phyloP scores from a whole-genome alignment of 2,797 vertebrate species.

The Naso thynnoides region DNA sequence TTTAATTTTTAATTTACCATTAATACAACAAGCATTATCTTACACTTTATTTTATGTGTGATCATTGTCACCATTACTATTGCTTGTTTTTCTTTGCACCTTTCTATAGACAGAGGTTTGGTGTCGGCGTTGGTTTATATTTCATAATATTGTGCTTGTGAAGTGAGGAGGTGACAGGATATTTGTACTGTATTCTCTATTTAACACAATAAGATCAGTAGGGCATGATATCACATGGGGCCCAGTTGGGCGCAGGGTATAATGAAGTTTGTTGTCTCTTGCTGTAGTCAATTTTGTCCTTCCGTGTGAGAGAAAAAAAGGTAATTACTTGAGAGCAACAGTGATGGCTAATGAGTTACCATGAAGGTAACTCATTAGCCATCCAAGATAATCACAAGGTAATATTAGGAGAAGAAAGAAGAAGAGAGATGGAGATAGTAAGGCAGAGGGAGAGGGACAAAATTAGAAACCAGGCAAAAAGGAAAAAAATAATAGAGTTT shows the following conservation, averaged over 20 bases:
- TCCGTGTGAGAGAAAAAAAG: constrained; percentile 54
- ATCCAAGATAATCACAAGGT: constrained; percentile 67
- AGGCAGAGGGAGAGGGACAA: constrained; percentile 12
- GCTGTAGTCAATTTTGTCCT: constrained; percentile 70
- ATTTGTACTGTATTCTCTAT: constrained; percentile 42
- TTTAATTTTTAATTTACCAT: background rate
- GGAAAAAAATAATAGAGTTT: constrained; percentile 27
- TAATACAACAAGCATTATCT: constrained; percentile 1
- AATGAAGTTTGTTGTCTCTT: constrained; percentile 74
- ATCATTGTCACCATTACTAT: constrained; percentile 29
- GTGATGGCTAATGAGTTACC: constrained; percentile 68
- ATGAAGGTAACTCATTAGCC: constrained; percentile 77
- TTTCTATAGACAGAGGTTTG: constrained; percentile 14
- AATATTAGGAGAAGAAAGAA: constrained; percentile 53
- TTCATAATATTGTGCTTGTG: constrained; percentile 38
- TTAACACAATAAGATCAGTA: constrained; percentile 44
- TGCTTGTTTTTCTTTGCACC: constrained; percentile 3
- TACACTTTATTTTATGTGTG: too few species aligned
- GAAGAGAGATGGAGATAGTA: constrained; percentile 35
- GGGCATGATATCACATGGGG: constrained; percentile 34
- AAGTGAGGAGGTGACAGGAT: constrained; percentile 51
- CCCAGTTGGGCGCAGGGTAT: constrained; percentile 56
- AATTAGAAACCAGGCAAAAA: constrained; percentile 18
- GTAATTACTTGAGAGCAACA: constrained; percentile 76
- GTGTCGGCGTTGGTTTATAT: constrained; percentile 27